Percentiles rank a stretch among this genome's conserved stretches.
Conservation (phyloP, 2,113 vertebrate species). For the Mesembrinibis cayennensis region DNA sequence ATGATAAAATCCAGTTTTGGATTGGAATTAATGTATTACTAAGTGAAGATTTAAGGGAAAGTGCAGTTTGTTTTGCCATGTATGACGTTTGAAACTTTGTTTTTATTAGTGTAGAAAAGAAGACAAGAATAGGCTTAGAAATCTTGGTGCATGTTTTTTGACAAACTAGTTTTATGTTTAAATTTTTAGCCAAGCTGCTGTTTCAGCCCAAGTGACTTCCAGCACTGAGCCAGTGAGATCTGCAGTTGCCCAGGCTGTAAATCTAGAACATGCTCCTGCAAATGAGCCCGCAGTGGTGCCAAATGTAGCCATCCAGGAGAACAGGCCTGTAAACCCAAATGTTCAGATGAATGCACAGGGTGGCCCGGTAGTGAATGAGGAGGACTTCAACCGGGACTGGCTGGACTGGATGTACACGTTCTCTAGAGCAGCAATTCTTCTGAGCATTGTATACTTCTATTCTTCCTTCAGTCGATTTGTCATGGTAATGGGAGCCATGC, state of each 20-base stretch:
- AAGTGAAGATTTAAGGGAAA: not conserved
- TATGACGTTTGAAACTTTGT: not conserved
- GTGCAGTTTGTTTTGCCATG: not conserved
- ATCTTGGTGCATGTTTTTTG: not conserved
- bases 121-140: not conserved
- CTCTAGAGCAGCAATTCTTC: slow-evolving; percentile 88
- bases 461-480: slow-evolving; percentile 94
- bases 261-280: slow-evolving; percentile 70
- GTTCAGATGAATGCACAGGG: slow-evolving; percentile 89
- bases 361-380: slow-evolving; percentile 88
- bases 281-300: slow-evolving; percentile 83
- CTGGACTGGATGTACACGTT: slow-evolving; percentile 95
- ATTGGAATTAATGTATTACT: not conserved
- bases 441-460: slow-evolving; percentile 97
- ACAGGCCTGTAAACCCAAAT: slow-evolving; percentile 84
- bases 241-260: slow-evolving; percentile 47
- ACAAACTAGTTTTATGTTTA: not conserved
- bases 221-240: slow-evolving; percentile 58
- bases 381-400: slow-evolving; percentile 96
- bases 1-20: not conserved
- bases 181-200: slow-evolving; percentile 82
- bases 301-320: slow-evolving; percentile 79
- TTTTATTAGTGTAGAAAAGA: not conserved
- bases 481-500: slow-evolving; percentile 94
- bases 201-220: slow-evolving; percentile 75